These are phyloP conservation scores for Pempheris klunzingeri DNA, from an alignment of 2,797 vertebrate species.

Conservation along the genomic window DNA sequence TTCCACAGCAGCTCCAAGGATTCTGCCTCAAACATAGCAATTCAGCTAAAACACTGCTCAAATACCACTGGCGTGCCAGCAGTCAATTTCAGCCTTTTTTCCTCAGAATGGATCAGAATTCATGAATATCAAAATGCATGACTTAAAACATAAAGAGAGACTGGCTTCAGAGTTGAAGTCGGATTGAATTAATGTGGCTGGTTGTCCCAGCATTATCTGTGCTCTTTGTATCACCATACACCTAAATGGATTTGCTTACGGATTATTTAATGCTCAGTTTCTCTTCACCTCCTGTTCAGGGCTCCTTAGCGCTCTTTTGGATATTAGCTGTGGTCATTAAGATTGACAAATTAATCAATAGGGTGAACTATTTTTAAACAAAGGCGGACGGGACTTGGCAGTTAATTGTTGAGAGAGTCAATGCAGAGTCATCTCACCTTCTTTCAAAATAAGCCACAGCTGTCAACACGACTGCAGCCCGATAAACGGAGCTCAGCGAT, in stretches of 20 bases:
- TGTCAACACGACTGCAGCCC: conserved; percentile 37
- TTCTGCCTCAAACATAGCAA: conserved; percentile 73
- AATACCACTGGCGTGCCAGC: conserved; percentile 57
- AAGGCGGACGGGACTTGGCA: conserved; percentile 25
- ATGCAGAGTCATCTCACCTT: conserved; percentile 37
- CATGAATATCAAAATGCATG: conserved; percentile 69
- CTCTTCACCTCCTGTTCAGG: conserved; percentile 26
- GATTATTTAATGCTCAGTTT: conserved; percentile 38
- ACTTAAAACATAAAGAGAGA: conserved; percentile 44
- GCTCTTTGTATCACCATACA: conserved; percentile 9
- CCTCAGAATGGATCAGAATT: conserved; percentile 63
- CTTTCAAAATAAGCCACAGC: conserved; percentile 41
- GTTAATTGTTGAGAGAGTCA: conserved; percentile 56
- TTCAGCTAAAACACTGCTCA: conserved; percentile 70
- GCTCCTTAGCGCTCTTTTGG: conserved; percentile 27
- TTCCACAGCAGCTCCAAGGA: conserved; percentile 71
- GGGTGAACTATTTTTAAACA: conserved; percentile 53
- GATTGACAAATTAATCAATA: conserved; percentile 65
- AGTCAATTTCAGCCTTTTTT: conserved; percentile 59
- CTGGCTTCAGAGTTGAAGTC: conserved; percentile 25
- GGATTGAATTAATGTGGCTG: conserved; percentile 30
- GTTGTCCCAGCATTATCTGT: conserved; percentile 9
- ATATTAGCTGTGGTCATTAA: conserved; percentile 54
- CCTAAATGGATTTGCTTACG: conserved; percentile 20
- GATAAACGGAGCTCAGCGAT: conserved; percentile 35